Evolutionary conservation across 2,888 invertebrate species (phyloP), one percentile per base, ranked within the genome.

Genomic region (Diloba caeruleocephala): DNA sequence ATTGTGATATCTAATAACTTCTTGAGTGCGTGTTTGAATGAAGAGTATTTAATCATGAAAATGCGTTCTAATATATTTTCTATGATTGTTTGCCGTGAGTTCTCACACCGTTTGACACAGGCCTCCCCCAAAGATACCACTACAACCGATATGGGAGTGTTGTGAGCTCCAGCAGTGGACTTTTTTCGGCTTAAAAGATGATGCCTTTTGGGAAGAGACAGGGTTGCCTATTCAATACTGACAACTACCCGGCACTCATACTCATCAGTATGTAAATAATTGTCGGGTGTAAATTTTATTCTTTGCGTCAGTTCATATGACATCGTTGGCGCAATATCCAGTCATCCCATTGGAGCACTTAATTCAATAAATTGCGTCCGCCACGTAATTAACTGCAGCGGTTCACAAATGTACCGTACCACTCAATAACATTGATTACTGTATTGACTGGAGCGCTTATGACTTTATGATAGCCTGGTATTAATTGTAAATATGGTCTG

Each of bases 281-380:
- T 1, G 19, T 25, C 15, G 21, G 34, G 26, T 23, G 28, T 57
- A n/a, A 10, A 33, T 34, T 65, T 26, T 60, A 61, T 66, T 59
- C 25, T 38, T 42, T 14, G 26, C 28, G 19, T 37, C 44, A 51
- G 39, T 49, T 39, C 36, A 69, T 69, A 43, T 12, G 39, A 50
- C 44, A 63, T 39, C 43, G 32, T 12, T 38, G 21, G 26, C 50
- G 43, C 31, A 37, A 50, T 64, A 63, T 64, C 58, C 65, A 36
- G 58, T 37, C 57, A 42, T 46, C 70, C 58, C 37, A 28, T 19
- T 69, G 10, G 31, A 32, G 34, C 64, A 48, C 29, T 64, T 57
- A 43, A 64, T 69, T 64, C 51, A 64, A 64, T 69, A 14, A 58
- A 64, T 69, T 50, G 56, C 29, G 41, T 50, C 42, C 44, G 45